phyloP scores from a whole-genome alignment of 2,888 invertebrate species.

The Crossocerus cetratus region DNA sequence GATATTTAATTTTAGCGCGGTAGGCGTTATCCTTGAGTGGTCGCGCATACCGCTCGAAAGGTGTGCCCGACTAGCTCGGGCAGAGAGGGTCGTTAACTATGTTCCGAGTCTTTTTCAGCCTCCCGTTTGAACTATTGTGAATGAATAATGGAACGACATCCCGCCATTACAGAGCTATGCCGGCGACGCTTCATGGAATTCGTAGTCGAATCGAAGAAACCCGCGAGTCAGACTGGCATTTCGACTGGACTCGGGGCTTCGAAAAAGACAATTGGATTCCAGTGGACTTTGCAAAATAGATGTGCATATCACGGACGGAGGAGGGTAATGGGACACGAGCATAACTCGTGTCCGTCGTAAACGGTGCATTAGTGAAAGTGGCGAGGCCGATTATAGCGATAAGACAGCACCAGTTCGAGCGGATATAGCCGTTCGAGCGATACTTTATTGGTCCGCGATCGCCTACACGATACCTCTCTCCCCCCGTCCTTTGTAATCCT shows the following conservation, averaged over 20 bases:
- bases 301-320: slow-evolving; percentile 20
- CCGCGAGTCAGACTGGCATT: neutral
- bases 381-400: slow-evolving; percentile 53
- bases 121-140: slow-evolving; percentile 37
- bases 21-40: slow-evolving; percentile 54
- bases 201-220: slow-evolving; percentile 1
- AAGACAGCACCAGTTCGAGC: slow-evolving; percentile 36
- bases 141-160: slow-evolving; percentile 35
- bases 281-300: slow-evolving; percentile 22
- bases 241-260: neutral
- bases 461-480: slow-evolving; percentile 8
- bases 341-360: slow-evolving; percentile 52
- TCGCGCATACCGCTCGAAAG: slow-evolving; percentile 40
- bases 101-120: slow-evolving; percentile 39
- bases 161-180: neutral
- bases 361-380: slow-evolving; percentile 63
- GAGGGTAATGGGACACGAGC: slow-evolving; percentile 45
- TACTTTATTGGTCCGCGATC: slow-evolving; percentile 39
- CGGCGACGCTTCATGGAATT: neutral
- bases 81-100: slow-evolving; percentile 39
- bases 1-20: slow-evolving; percentile 53
- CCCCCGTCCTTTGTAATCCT: neutral
- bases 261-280: slow-evolving; percentile 21
- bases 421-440: slow-evolving; percentile 30
- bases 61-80: slow-evolving; percentile 37